Conservation (phyloP, 2,797 vertebrate genomes). For the Phalanger gymnotis region DNA sequence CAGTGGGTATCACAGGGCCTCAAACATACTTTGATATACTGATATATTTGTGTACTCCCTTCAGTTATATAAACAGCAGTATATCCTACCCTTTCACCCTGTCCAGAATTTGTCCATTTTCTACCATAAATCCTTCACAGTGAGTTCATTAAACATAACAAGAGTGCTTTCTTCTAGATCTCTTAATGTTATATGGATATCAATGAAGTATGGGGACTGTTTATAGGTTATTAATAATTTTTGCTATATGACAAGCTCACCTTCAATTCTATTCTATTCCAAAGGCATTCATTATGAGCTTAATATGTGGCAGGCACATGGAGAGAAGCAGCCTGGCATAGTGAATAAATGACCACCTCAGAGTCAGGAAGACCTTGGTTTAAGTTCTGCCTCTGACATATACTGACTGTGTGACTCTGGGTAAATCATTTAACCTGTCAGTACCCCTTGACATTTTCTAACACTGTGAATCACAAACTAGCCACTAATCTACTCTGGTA, state of each 20-base stretch:
- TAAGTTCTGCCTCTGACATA: background rate
- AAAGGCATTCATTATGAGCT: background rate
- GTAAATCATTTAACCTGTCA: background rate
- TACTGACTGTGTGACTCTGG: background rate
- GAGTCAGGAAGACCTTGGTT: background rate
- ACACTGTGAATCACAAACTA: background rate
- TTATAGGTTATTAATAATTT: background rate
- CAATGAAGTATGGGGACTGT: background rate
- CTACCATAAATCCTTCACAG: background rate
- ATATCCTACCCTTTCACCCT: background rate
- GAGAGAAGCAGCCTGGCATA: background rate
- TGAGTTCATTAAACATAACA: background rate
- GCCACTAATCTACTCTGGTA: background rate
- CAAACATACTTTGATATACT: background rate
- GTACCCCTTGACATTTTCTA: background rate
- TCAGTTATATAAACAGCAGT: background rate
- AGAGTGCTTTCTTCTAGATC: background rate
- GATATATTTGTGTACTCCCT: background rate
- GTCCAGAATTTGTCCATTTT: background rate
- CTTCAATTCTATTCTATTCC: background rate
- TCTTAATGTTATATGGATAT: background rate
- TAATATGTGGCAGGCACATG: background rate
- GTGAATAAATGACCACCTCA: background rate
- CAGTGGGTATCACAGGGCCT: background rate
- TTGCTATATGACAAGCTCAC: background rate